Percentiles rank a stretch among this genome's conserved stretches.
Conservation (phyloP, 2,113 vertebrate species). For the Polyodon spathula region DNA sequence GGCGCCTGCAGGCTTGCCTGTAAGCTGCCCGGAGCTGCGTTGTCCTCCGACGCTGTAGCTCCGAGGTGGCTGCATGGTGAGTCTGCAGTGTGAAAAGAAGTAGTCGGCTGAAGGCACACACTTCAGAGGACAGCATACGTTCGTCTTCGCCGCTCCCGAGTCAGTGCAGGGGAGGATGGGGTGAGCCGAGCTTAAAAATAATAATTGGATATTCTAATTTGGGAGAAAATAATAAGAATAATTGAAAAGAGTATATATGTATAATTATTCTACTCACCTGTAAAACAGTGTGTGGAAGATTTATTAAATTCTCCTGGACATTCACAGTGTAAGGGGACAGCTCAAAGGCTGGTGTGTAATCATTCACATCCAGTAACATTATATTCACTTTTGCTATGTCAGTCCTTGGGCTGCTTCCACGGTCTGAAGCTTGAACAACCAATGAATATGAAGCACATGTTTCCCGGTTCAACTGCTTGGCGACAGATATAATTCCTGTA, state of each 20-base stretch:
- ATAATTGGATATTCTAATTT: no score
- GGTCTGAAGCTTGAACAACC: slow-evolving; percentile 74
- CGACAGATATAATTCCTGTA: slow-evolving; percentile 79
- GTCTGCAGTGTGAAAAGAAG: no score
- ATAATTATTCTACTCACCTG: slow-evolving; percentile 75
- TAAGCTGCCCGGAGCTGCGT: no score
- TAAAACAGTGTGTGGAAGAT: slow-evolving; percentile 69
- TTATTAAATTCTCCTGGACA: slow-evolving; percentile 73
- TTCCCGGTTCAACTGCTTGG: slow-evolving; percentile 81
- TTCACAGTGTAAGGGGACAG: slow-evolving; percentile 79
- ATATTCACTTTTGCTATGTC: slow-evolving; percentile 71
- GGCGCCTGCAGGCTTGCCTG: no score
- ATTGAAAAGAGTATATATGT: slow-evolving; percentile 7
- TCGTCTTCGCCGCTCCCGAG: no score
- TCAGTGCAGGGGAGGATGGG: no score
- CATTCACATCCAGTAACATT: slow-evolving; percentile 75
- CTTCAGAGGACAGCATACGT: no score
- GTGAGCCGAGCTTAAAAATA: no score
- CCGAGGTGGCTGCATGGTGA: no score
- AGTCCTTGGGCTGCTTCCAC: slow-evolving; percentile 73
- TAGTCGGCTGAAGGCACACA: no score
- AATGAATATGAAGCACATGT: slow-evolving; percentile 57
- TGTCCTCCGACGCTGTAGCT: no score
- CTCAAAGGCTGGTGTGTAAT: slow-evolving; percentile 79
- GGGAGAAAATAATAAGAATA: no score